Base-by-base conservation (phyloP, 2,797 vertebrate species). In the Bovichtus diacanthus region DNA sequence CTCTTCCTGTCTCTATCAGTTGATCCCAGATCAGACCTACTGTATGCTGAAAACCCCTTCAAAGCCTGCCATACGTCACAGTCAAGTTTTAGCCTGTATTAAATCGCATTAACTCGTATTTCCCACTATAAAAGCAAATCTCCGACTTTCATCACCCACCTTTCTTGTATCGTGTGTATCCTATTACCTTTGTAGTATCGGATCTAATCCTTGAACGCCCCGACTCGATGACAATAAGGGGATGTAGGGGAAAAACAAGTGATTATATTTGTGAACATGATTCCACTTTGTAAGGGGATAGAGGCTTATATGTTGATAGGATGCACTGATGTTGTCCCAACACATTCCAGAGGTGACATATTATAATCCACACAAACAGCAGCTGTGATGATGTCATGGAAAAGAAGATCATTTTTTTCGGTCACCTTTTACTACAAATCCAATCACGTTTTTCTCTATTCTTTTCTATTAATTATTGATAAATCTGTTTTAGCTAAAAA, bases 11-110 rank as follows among this genome's bases (percentile, higher is more conserved):
- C 31, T 81, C 38, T 74, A 11, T 25, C 2, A 67, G 58, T 0
- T 85, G 73, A 84, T 82, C 71, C 76, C 59, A 82, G 53, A 86
- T 89, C 82, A 87, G 81, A 56, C 21, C 19, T 64, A 11, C 23
- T 56, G 34, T 64, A 18, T 31, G n/a, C 25, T 67, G 59, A 75
- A 86, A 84, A 58, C 16, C 51, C 15, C 47, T 13, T 36, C 63
- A 83, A 87, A 87, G 54, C 73, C 66, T 13, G 0, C 21, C 9
- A 50, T 58, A 53, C 27, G 9, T 23, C 9, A 18, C 34, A 49
- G 11, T 63, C 46, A 5, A 56, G 11, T 65, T 89, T 77, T 41
- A 80, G 74, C 70, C 72, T 13, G 51, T 27, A 21, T 76, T 61
- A 72, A 86, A 61, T 84, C 65, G 15, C 63, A 81, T 88, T 79